These are phyloP conservation scores for Archaeoteleia sp. DNA, from an alignment of 2,888 invertebrate species.

Conservation along the genomic window DNA sequence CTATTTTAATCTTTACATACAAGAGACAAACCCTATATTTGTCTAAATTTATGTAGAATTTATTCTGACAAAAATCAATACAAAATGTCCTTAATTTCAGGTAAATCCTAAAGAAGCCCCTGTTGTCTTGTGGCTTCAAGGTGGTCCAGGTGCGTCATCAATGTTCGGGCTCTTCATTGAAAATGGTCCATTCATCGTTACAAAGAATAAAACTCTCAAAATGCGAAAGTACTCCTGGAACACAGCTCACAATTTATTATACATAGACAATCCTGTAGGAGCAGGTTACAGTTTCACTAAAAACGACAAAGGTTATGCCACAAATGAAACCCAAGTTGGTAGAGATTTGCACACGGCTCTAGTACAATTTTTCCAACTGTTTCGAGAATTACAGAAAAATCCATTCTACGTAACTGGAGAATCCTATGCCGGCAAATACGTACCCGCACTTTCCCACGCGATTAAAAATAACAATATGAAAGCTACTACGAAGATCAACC, in stretches of 20 bases:
- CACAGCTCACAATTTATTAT: slow-evolving; percentile 85
- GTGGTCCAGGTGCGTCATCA: slow-evolving; percentile 89
- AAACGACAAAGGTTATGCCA: slow-evolving; percentile 84
- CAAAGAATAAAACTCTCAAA: slow-evolving; percentile 75
- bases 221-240: slow-evolving; percentile 88
- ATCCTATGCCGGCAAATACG: slow-evolving; percentile 89
- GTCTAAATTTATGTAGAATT: too few species aligned
- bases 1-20: too few species aligned
- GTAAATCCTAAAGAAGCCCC: slow-evolving; percentile 79
- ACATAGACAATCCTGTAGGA: slow-evolving; percentile 95
- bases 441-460: slow-evolving; percentile 85
- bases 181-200: slow-evolving; percentile 85
- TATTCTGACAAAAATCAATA: background rate
- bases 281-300: slow-evolving; percentile 94
- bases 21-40: too few species aligned
- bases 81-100: slow-evolving; percentile 57
- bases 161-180: slow-evolving; percentile 88
- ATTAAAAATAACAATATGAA: slow-evolving; percentile 81
- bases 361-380: slow-evolving; percentile 88
- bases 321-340: slow-evolving; percentile 87
- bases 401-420: slow-evolving; percentile 93
- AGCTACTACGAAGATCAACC: slow-evolving; percentile 81
- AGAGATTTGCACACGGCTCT: slow-evolving; percentile 85
- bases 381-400: slow-evolving; percentile 83
- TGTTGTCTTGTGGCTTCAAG: slow-evolving; percentile 89